These are phyloP conservation scores for Alouatta palliata DNA, from an alignment of 2,113 vertebrate genomes.

Conservation along the genomic window DNA sequence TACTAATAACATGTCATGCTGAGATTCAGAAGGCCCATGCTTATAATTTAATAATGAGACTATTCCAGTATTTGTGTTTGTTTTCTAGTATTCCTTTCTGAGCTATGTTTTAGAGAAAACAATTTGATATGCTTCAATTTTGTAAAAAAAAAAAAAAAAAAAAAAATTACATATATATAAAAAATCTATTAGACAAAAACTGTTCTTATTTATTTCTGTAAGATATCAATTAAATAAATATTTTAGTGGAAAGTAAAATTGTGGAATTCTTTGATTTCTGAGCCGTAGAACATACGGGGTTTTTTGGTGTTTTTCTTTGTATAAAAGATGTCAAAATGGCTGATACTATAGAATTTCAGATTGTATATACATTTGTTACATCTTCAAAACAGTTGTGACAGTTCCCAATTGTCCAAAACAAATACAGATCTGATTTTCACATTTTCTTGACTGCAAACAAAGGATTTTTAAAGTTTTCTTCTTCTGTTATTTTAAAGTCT, in stretches of 20 bases:
- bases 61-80: conserved; percentile 38
- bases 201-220: conserved; percentile 74
- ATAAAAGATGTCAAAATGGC: conserved; percentile 12
- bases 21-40: conserved; percentile 78
- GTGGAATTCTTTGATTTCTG: conserved; percentile 57
- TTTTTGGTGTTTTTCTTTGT: neutral
- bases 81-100: conserved; percentile 64
- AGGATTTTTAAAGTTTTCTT: neutral
- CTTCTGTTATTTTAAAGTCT: conserved; percentile 5
- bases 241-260: conserved; percentile 72
- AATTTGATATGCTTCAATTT: conserved; percentile 74
- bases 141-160: conserved; percentile 49
- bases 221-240: conserved; percentile 71
- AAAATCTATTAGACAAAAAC: conserved; percentile 57
- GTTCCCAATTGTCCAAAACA: neutral
- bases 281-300: neutral
- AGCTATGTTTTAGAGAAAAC: conserved; percentile 61
- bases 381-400: conserved; percentile 12
- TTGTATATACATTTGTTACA: conserved; percentile 20
- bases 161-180: neutral
- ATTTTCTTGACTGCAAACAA: conserved; percentile 21
- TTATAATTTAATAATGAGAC: conserved; percentile 57
- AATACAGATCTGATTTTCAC: neutral
- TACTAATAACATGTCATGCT: neutral
- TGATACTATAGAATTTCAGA: neutral